Conservation (phyloP, 2,113 vertebrate genomes). For the Rhinoderma darwinii region DNA sequence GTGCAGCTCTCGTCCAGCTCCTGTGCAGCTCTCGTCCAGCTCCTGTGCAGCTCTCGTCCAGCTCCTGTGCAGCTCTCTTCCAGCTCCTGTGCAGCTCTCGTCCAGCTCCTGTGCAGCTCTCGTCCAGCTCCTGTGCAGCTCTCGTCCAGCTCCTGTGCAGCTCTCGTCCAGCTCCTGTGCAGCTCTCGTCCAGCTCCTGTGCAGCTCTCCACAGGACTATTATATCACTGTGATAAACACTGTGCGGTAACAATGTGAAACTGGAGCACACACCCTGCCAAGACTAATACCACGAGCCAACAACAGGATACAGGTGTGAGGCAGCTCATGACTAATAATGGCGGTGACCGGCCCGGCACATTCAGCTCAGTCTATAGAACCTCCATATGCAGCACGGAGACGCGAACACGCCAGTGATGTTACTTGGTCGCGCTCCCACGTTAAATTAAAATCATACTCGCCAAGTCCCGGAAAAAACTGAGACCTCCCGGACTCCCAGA, state of each 20-base stretch:
- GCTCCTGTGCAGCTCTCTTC: background rate
- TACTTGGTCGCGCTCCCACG: no score
- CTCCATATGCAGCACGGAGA: no score
- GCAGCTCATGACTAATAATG: background rate
- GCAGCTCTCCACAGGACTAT: background rate
- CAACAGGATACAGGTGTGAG: conserved; percentile 38
- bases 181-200: background rate
- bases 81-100: background rate
- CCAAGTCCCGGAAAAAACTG: no score
- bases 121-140: background rate
- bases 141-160: background rate
- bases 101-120: background rate
- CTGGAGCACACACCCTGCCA: background rate
- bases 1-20: background rate
- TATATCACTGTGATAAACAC: background rate
- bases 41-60: background rate
- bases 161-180: background rate
- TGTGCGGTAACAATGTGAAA: background rate
- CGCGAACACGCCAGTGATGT: no score
- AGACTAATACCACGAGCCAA: background rate
- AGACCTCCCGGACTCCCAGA: no score
- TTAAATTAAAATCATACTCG: no score
- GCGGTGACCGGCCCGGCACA: background rate
- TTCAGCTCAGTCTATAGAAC: no score
- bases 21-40: background rate